A percentile compares a stretch with the other conserved stretches of the same genome.
Conservation (phyloP, 30 jellyfish, hydroid and myxozoan genomes). For the Pseudorhiza aurosa region DNA sequence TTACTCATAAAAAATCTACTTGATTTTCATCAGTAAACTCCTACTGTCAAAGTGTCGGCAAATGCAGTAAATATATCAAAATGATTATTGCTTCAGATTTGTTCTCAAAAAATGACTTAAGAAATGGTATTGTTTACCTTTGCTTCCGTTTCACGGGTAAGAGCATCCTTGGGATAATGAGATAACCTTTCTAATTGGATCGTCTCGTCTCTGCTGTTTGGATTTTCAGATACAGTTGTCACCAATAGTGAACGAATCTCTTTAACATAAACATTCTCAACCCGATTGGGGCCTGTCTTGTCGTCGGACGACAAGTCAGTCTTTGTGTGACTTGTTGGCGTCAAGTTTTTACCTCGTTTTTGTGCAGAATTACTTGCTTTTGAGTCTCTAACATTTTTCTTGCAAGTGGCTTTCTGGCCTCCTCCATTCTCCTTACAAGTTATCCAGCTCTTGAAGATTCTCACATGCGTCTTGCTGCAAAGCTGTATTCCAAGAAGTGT, state of each 20-base stretch:
- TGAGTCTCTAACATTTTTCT: no score
- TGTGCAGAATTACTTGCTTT: no score
- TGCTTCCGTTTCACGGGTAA: background rate
- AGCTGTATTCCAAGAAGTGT: slow-evolving; percentile 6
- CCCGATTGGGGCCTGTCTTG: background rate
- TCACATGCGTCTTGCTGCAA: slow-evolving; percentile 2
- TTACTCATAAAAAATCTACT: no score
- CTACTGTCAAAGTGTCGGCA: no score
- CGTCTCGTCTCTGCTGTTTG: background rate
- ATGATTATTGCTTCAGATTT: no score
- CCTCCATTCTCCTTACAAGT: background rate
- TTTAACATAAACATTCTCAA: background rate
- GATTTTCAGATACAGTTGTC: background rate
- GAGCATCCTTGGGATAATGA: background rate
- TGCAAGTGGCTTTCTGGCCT: background rate
- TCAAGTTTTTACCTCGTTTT: background rate
- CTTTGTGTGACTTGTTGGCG: background rate
- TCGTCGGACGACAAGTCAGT: background rate
- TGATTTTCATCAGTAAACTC: no score
- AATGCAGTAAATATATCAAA: no score
- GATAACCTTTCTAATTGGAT: background rate
- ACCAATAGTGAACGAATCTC: background rate
- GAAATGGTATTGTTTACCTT: no score
- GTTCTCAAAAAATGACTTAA: no score
- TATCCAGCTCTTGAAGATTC: background rate